Evolutionary conservation across 1,140 invertebrate genomes (phyloP), one percentile per base, ranked within the genome.

Genomic region (Potamilus streckersoni): DNA sequence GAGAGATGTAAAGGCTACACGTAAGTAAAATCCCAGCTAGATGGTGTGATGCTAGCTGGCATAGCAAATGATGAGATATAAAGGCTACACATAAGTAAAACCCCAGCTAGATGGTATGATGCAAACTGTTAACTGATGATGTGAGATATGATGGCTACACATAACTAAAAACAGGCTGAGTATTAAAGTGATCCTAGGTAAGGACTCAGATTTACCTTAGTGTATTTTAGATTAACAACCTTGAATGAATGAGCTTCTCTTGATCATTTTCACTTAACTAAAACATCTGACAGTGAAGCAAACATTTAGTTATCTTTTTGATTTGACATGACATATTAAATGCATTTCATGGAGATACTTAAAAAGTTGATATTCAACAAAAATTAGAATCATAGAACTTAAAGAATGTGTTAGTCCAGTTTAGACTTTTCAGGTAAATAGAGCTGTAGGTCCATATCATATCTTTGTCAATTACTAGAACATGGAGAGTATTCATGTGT

Each of bases 101-200:
- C 96, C 96, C 6, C 91, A 90, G 82, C 88, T 98, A 67, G 89
- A 91, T 2, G 95, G 97, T 90, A 95, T 98, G 0, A 91, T 95
- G 85, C 90, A 98, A 31, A 90, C 93, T 73, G 90, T 91, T 98
- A 61, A 93, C 91, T 6, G 89, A 85, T 61, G 93, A 94, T 62
- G 87, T 85, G 93, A 65, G 95, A 95, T 95, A 95, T 73, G 92
- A 95, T 57, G 94, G 95, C 55, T 97, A 94, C 80, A 96, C 95
- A 87, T 89, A 85, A 82, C 80, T 78, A 72, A 31, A 31, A 31
- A 2, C 27, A 31, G 27, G 27, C 27, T 31, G 27, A 23, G 27
- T 60, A 49, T 49, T 8, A 49, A 49, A 38, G 11, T 49, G 38
- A 49, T 49, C 38, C 38, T 8, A 49, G 38, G 6, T 49, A 49